A percentile compares a stretch with the other conserved stretches of the same genome.
phyloP scores from a whole-genome alignment of 1,140 invertebrate species.

The Anastrepha obliqua region DNA sequence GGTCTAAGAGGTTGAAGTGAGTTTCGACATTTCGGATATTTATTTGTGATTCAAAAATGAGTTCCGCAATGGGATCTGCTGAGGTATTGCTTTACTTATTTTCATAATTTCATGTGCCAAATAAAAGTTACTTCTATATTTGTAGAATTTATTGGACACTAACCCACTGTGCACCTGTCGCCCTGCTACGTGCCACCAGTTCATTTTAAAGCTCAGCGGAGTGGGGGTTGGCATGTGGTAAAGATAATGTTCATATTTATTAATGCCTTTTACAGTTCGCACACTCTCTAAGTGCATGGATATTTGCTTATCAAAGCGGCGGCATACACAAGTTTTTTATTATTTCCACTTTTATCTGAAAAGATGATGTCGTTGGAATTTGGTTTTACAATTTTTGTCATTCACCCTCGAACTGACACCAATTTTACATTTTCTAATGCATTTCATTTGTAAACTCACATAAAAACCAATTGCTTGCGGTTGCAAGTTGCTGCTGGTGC shows the following conservation, averaged over 20 bases:
- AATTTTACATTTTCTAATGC: constrained; percentile 6
- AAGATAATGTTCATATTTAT: constrained; percentile 52
- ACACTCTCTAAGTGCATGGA: constrained; percentile 31
- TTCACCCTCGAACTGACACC: background rate
- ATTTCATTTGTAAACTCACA: constrained; percentile 7
- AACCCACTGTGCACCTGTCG: background rate
- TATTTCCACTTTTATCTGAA: background rate
- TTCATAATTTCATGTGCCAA: too few species aligned
- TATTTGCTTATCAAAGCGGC: constrained; percentile 31
- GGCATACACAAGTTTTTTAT: constrained; percentile 44
- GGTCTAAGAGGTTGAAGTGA: too few species aligned
- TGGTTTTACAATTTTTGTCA: background rate
- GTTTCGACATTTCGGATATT: too few species aligned
- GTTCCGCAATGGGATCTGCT: too few species aligned
- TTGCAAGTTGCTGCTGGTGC: constrained; percentile 25
- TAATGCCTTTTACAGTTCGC: constrained; percentile 52
- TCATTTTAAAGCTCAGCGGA: background rate
- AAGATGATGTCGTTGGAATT: constrained; percentile 12
- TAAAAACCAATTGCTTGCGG: constrained; percentile 41
- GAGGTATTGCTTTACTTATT: too few species aligned
- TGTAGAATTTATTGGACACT: too few species aligned
- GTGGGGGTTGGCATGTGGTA: constrained; percentile 31
- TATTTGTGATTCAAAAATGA: too few species aligned
- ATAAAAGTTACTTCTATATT: too few species aligned
- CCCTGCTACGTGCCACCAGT: background rate